phyloP scores from a whole-genome alignment of 64 coral and sea anemone species.

The Montipora efflorescens region DNA sequence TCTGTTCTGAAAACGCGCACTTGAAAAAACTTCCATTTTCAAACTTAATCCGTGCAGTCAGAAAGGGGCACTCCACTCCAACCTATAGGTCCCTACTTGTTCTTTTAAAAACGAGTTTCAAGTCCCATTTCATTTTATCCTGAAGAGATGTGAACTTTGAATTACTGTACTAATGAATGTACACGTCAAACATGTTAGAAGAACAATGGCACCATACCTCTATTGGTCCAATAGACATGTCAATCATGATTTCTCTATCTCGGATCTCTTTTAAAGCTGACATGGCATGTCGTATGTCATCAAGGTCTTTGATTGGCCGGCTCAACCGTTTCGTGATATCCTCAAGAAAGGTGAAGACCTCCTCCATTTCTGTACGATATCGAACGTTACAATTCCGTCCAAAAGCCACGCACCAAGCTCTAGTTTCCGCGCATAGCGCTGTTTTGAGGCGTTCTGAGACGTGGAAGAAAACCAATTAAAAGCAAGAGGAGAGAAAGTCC shows the following conservation, averaged over 20 bases:
- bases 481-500: background rate
- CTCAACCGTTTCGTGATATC: conserved; percentile 94
- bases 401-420: conserved; percentile 88
- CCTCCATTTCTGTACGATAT: conserved; percentile 97
- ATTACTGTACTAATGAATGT: too few species aligned
- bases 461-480: background rate
- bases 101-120: too few species aligned
- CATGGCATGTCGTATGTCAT: conserved; percentile 98
- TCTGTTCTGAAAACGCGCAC: too few species aligned
- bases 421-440: conserved; percentile 89
- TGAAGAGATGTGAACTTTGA: too few species aligned
- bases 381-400: conserved; percentile 87
- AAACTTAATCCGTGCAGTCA: too few species aligned
- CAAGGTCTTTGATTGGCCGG: conserved; percentile 97
- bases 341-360: conserved; percentile 88
- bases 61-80: too few species aligned
- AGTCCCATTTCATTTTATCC: too few species aligned
- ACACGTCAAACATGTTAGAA: too few species aligned
- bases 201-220: background rate
- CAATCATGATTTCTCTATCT: conserved; percentile 94
- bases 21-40: too few species aligned
- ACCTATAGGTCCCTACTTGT: too few species aligned
- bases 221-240: conserved; percentile 90
- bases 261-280: conserved; percentile 86
- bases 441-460: conserved; percentile 85